Evolutionary conservation across 2,888 invertebrate species (phyloP), one percentile per base, ranked within the genome.

Genomic region (Megamerina dolium): DNA sequence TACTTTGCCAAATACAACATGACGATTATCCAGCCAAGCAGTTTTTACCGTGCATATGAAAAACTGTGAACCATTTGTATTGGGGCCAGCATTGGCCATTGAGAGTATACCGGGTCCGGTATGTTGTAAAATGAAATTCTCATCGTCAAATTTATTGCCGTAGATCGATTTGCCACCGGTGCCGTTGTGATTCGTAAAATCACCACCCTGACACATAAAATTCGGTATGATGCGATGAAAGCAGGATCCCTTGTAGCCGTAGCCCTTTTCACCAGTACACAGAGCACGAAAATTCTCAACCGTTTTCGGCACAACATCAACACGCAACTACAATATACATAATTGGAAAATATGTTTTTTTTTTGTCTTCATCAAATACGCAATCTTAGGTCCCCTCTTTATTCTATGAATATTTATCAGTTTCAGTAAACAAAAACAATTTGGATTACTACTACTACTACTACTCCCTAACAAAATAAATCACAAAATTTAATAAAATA

Each of bases 191-290:
- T 87, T 85, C 57, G 92, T 93, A 68, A 94, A 94, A 71, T 94
- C 93, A 54, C 94, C 89, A 38, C 90, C 93, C 77, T 94, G 93
- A 74, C 91, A 87, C 94, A 95, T 94, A 78, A 95, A 94, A 73
- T 90, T 89, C 54, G 94, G 93, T 72, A 95, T 95, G 58, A 94
- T 85, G 54, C 94, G 85, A 74, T 94, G 94, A 81, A 94, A 94
- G 55, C 82, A 85, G 69, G 87, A 89, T 55, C 85, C 85, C 75
- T 89, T 90, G 80, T 87, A 95, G 37, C 94, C 93, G 64, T 87
- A 89, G 49, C 92, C 92, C 72, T 87, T 88, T 70, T 94, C 93
- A 26, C 91, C 93, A 30, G 95, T 95, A 74, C 96, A 96, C 32
- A 96, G 77, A 13, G 91, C 87, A 41, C 95, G 85, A 83, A 96